Conservation (phyloP, 2,888 invertebrate species). For the Venustoraphidia nigricollis region DNA sequence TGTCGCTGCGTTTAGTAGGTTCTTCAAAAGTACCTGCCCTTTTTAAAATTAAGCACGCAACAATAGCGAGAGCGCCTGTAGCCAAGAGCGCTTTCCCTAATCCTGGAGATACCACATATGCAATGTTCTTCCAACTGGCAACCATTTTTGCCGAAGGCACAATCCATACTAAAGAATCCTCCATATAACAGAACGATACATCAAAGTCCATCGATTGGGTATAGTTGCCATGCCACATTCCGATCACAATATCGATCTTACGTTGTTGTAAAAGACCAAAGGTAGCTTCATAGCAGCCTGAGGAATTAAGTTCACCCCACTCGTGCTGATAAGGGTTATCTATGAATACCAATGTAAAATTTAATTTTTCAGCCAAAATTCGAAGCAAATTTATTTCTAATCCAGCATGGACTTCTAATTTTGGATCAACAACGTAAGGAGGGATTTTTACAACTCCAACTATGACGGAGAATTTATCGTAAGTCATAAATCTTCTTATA, state of each 20-base stretch:
- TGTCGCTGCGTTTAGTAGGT: too few relatives aligned
- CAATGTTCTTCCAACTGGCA: conserved; percentile 1
- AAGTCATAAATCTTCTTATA: too few relatives aligned
- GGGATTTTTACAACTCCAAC: not conserved
- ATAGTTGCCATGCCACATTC: conserved; percentile 1
- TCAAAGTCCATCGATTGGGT: conserved; percentile 6
- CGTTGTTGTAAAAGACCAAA: conserved; percentile 2
- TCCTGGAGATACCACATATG: not conserved
- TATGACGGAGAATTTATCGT: not conserved
- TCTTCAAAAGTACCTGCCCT: too few relatives aligned
- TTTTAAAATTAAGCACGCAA: too few relatives aligned
- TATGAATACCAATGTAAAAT: not conserved
- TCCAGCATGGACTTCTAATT: not conserved
- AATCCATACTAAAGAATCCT: conserved; percentile 5
- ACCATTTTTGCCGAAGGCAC: conserved; percentile 4
- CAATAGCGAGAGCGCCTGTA: too few relatives aligned
- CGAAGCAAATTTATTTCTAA: not conserved
- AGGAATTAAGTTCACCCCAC: too few relatives aligned
- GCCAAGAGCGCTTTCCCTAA: not conserved
- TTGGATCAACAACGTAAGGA: not conserved
- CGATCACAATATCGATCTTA: conserved; percentile 5
- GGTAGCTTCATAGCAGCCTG: conserved; percentile 1
- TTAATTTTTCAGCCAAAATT: not conserved
- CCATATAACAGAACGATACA: conserved; percentile 6
- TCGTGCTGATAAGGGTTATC: not conserved